Evolutionary conservation across 2,888 invertebrate species (phyloP).

Genomic region (Trichacis sp.): DNA sequence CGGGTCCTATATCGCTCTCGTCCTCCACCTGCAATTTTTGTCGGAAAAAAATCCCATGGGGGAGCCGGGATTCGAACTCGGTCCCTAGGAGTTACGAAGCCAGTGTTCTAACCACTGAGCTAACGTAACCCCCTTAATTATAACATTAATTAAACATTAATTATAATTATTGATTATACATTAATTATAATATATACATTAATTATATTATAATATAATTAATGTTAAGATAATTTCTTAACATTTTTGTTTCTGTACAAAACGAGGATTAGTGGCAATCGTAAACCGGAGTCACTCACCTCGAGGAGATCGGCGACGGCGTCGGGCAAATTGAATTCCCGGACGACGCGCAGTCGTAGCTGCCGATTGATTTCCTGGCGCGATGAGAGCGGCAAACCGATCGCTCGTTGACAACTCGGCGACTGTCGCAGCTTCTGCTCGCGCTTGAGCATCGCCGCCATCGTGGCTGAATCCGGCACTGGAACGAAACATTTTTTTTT

Average conservation of each 20-base stretch:
- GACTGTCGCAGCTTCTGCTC: conserved; percentile 85
- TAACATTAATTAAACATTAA: too few species aligned
- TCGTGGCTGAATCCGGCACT: conserved; percentile 83
- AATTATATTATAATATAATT: too few species aligned
- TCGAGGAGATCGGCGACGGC: conserved; percentile 84
- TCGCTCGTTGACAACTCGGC: conserved; percentile 84
- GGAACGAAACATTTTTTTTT: conserved; percentile 19
- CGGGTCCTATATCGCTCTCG: too few species aligned
- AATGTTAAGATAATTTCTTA: neutral
- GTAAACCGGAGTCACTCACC: conserved; percentile 49
- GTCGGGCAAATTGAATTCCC: conserved; percentile 95
- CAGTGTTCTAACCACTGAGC: too few species aligned
- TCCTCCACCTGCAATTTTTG: too few species aligned
- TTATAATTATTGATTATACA: too few species aligned
- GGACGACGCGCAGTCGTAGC: conserved; percentile 85
- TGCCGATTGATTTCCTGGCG: conserved; percentile 82
- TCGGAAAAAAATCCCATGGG: too few species aligned
- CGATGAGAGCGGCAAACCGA: conserved; percentile 81
- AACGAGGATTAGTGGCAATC: neutral
- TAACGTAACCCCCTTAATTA: too few species aligned
- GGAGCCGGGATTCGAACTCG: too few species aligned
- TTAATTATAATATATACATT: too few species aligned
- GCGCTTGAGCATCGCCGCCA: conserved; percentile 85
- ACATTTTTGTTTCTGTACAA: neutral
- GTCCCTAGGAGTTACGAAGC: too few species aligned